Evolutionary conservation across 2,113 vertebrate genomes (phyloP).

Genomic region (Eidolon helvum): DNA sequence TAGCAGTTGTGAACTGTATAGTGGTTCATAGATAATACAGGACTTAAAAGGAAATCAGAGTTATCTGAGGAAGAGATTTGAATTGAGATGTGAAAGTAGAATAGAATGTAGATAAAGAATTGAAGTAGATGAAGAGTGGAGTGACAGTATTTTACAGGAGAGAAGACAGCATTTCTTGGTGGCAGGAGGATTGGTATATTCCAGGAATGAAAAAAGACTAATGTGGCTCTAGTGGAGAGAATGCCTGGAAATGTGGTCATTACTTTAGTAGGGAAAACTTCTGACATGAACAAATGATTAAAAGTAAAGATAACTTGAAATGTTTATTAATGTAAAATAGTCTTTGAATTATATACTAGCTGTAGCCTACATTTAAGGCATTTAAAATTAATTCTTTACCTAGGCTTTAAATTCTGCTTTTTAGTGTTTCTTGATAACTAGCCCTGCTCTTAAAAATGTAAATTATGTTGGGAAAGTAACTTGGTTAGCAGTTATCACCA

Average conservation of each 20-base stretch:
- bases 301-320: conserved; percentile 40
- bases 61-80: not conserved
- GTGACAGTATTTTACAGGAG: not conserved
- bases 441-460: not conserved
- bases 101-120: not conserved
- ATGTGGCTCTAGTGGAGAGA: not conserved
- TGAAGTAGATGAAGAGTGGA: not conserved
- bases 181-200: not conserved
- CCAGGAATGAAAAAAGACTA: not conserved
- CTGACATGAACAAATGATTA: not conserved
- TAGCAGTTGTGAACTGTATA: not conserved
- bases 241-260: not conserved
- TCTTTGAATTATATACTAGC: not conserved
- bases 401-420: conserved; percentile 15
- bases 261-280: not conserved
- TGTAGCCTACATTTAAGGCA: not conserved
- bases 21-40: not conserved
- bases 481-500: not conserved
- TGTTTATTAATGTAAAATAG: conserved; percentile 13
- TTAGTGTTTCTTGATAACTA: conserved; percentile 33
- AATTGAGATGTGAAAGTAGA: not conserved
- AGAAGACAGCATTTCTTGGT: not conserved
- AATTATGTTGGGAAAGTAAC: not conserved
- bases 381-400: conserved; percentile 35
- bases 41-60: not conserved